phyloP scores from a whole-genome alignment of 2,888 invertebrate genomes.

The Timema podura region DNA sequence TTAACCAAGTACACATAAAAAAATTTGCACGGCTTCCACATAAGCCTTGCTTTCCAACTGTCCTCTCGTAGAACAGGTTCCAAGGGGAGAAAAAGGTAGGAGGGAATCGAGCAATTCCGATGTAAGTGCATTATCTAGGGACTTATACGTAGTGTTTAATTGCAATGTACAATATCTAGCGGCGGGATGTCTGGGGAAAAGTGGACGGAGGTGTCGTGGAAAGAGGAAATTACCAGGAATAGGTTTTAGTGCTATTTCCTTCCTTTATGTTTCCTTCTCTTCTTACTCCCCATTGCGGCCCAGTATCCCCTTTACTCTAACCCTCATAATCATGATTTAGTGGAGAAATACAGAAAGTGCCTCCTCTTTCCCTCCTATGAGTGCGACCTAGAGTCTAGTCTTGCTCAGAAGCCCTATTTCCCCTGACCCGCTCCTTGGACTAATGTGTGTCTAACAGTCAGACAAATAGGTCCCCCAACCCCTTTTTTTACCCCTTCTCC shows the following conservation, averaged over 20 bases:
- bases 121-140: conserved; percentile 19
- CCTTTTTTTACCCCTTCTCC: no score
- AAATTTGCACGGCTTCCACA: no score
- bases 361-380: no score
- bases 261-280: background rate
- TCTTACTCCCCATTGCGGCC: no score
- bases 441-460: no score
- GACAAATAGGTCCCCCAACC: no score
- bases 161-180: conserved; percentile 30
- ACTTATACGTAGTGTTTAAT: conserved; percentile 26
- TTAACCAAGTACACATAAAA: no score
- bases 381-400: no score
- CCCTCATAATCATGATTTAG: conserved; percentile 15
- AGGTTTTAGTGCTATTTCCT: conserved; percentile 15
- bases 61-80: no score
- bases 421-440: no score
- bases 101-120: conserved; percentile 13
- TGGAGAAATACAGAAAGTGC: background rate
- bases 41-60: no score
- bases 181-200: conserved; percentile 15
- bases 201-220: background rate
- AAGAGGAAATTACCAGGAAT: conserved; percentile 13
- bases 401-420: no score
- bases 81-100: background rate
- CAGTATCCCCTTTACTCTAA: background rate